Percentiles rank a stretch among this genome's conserved stretches.
Evolutionary conservation across 2,797 vertebrate genomes (phyloP).

Genomic region (Tarsius wallacei): DNA sequence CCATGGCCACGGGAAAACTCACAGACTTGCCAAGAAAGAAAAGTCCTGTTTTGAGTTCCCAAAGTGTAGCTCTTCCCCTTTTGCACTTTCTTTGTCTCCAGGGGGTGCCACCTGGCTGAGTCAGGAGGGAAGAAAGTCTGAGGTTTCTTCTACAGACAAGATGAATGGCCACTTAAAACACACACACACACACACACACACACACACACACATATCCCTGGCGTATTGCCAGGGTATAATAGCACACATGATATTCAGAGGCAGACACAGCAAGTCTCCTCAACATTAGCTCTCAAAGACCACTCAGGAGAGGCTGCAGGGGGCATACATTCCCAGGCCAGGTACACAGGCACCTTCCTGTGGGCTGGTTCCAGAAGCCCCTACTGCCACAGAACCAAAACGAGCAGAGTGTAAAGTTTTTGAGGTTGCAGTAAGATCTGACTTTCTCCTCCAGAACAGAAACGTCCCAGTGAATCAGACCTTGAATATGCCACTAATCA

Average conservation of each 20-base stretch:
- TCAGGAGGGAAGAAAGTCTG: not conserved
- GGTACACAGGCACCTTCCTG: not conserved
- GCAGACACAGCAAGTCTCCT: not conserved
- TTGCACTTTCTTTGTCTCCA: not conserved
- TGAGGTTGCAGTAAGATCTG: not conserved
- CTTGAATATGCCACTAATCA: constrained; percentile 64
- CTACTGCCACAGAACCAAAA: not conserved
- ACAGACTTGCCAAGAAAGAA: constrained; percentile 31
- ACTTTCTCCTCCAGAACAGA: constrained; percentile 57
- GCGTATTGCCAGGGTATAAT: not conserved
- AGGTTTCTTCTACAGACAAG: constrained; percentile 44
- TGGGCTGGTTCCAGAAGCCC: not conserved
- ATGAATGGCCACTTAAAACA: not conserved
- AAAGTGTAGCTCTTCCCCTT: not conserved
- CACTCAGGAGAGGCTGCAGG: not conserved
- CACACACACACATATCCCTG: not conserved
- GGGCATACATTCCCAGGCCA: not conserved
- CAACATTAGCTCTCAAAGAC: not conserved
- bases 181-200: constrained; percentile 10
- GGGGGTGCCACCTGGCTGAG: not conserved
- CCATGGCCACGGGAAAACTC: not conserved
- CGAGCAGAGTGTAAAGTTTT: not conserved
- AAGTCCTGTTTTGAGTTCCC: not conserved
- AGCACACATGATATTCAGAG: not conserved
- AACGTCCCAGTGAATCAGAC: constrained; percentile 74